Evolutionary conservation across 2,888 invertebrate species (phyloP), one percentile per base, ranked within the genome.

Genomic region (Toxonevra muliebris): DNA sequence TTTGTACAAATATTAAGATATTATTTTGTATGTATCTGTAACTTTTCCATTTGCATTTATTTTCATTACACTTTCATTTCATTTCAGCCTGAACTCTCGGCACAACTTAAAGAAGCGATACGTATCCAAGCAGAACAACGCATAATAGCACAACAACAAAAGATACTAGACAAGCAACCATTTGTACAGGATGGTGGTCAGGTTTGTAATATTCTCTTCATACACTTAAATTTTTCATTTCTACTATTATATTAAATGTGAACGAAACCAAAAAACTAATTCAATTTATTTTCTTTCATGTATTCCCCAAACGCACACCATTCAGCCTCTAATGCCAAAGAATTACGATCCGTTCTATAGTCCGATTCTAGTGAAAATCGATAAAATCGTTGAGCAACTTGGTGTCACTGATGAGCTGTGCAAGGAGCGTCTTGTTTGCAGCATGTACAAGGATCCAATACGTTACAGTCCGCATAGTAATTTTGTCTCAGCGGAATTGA

Each of bases 391-490:
- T 71, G 86, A 86, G 30, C 91, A 92, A 65, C 84, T 94, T 65
- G 90, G 92, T 13, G 91, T 93, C 53, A 83, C 82, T 1, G 92
- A 93, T 12, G 90, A 91, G 72, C 88, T 88, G 0, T 95, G 95
- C 80, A 88, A 90, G 69, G 94, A 94, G 81, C 87, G 94, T 69
- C 89, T 95, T 0, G 90, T 95, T 2, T 95, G 95, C 80, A 91
- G 92, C 72, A 90, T 95, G 87, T 95, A 95, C 86, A 92, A 91
- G 78, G 93, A 93, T 80, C 95, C 95, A 0, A 87, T 89, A 72
- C 90, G 90, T 76, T 95, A 92, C 78, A 91, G 93, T 69, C 95
- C 95, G 0, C 93, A 93, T 81, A 95, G 95, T 81, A 95, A 95
- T 85, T 88, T 94, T 69, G 89, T 95, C 63, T 95, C 95, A 17